Evolutionary conservation across 2,888 invertebrate genomes (phyloP), one percentile per base, ranked within the genome.

Genomic region (Timandra comae): DNA sequence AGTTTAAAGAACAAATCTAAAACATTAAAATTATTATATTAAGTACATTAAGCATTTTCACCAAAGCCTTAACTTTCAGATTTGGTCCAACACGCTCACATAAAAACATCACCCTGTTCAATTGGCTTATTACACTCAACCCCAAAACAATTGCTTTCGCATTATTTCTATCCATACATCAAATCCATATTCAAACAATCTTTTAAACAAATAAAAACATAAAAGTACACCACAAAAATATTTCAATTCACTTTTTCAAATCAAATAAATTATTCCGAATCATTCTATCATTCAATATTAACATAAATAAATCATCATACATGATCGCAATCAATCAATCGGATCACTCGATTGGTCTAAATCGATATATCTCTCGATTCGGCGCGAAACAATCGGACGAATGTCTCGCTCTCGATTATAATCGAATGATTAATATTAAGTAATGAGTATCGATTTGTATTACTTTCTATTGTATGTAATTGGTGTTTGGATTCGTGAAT

Each of bases 361-460:
- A 73, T 77, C 79, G 73, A 79, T 82, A 64, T 63, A 75, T 79
- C 74, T 65, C 63, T 64, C 63, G 64, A 68, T 47, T 59, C 62
- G 65, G 63, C 68, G 70, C 67, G 71, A 70, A 69, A 74, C 74
- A 73, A 74, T 70, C 55, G 50, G 56, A 66, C 64, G 64, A 69
- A 64, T 73, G 59, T 64, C 63, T 64, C 16, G 16, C 60, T 46
- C 58, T 61, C 52, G 63, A 63, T 68, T 63, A 56, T 54, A 47
- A 60, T 56, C 52, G 46, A 50, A 56, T 64, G 62, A 65, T 72
- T 35, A 31, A 44, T 44, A 34, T 35, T 26, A 9, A 7, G 37
- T 41, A 41, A 44, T 44, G 38, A 23, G 25, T 25, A 37, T 44
- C 38, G 41, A 44, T 41, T 39, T 44, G 35, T 40, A 23, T 21